Base-by-base conservation (phyloP, 2,113 vertebrate species). In the Oreochromis niloticus region DNA sequence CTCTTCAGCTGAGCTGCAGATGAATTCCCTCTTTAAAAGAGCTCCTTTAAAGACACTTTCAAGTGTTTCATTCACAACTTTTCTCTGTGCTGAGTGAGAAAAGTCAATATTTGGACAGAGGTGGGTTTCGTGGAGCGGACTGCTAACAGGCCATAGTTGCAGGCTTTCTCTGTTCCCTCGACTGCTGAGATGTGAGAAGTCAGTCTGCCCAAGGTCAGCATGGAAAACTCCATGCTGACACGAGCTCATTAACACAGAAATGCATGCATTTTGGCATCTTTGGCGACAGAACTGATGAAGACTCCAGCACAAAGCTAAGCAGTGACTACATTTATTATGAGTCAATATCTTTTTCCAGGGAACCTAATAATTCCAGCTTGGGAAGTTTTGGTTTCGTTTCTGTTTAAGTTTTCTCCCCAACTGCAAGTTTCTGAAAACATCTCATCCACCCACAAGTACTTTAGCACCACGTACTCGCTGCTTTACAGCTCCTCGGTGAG, bases 51-150 rank as follows among this genome's bases (percentile, higher is more conserved):
- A 87, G 81, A 85, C 27, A 54, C 59, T 81, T 73, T 90, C n/a
- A 92, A 89, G 75, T 34, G 82, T 81, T 89, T 92, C 90, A 92
- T 95, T 94, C 90, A 94, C 86, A 91, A 89, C 80, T 93, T 89
- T 81, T 86, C 87, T 84, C 66, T 55, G 34, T 61, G 87, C 84
- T 11, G 85, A 93, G 85, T 68, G 52, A 85, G 89, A 81, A 91
- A 87, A 95, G 94, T 92, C 89, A 95, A 95, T 92, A 93, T 95
- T 93, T 90, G 73, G 75, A 83, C 39, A 85, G 88, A 82, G 41
- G 84, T 82, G 84, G 91, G 85, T 81, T 83, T 88, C 59, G 48
- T 84, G 2, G 39, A 87, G 88, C n/a, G 6, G 3, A 66, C 84
- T 63, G 39, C 90, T 85, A 87, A 85, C 91, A 54, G 81, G 41